Evolutionary conservation across 2,888 invertebrate species (phyloP), one percentile per base, ranked within the genome.

Genomic region (Trachelus stipa): DNA sequence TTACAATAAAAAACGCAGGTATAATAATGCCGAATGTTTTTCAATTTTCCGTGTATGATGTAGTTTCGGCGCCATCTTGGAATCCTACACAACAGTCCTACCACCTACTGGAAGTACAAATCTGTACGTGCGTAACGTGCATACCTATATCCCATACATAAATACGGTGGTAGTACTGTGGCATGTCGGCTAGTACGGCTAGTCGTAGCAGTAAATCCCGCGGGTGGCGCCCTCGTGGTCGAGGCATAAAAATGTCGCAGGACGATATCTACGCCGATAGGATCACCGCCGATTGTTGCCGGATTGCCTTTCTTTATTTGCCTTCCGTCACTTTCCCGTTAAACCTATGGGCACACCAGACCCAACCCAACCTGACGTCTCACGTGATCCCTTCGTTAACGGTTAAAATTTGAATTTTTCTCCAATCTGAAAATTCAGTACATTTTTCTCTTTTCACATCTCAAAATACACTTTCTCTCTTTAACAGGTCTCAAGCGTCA

Each of bases 11-110:
- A 84, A 83, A 9, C 9, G 56, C 23, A 6, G 56, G 83, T 84
- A 85, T 85, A 86, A 88, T 85, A 87, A 85, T 82, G 82, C 82
- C 82, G 83, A 85, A 85, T 84, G 85, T 85, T 86, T 87, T 87
- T 82, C 85, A 82, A 86, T 86, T 84, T 83, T 83, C 81, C 81
- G 77, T 81, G 82, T 81, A 83, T 82, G 85, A 84, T 85, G 84
- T 83, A 85, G 81, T 81, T 56, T 56, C 77, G 81, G 80, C 79
- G 76, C 76, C 81, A 75, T 83, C 81, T 82, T 79, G 82, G 79
- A 80, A 79, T 76, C 78, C 74, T 77, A 37, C 79, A 37, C 76
- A 79, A 69, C 75, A 78, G 30, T 81, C 79, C 73, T 75, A 76
- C 79, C 76, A 78, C 78, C 75, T 78, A 73, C 40, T 69, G 30